A percentile compares a stretch with the other conserved stretches of the same genome.
phyloP scores from a whole-genome alignment of 2,113 vertebrate species.

The Chionis minor region DNA sequence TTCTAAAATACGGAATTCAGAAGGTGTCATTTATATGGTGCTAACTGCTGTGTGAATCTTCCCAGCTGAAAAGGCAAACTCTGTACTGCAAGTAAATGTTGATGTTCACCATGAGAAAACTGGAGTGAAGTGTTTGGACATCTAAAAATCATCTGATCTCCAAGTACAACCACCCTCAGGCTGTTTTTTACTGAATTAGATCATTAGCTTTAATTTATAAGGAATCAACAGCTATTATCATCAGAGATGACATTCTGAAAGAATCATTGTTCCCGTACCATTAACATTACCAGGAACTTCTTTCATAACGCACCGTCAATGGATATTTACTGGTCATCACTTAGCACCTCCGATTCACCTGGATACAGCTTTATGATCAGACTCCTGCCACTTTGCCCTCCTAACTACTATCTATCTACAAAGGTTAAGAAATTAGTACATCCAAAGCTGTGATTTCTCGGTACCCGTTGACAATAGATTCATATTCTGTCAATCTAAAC shows the following conservation, averaged over 20 bases:
- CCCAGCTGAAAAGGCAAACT: not conserved
- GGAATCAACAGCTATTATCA: not conserved
- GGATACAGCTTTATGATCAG: not conserved
- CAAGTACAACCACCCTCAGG: not conserved
- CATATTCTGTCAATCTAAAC: not conserved
- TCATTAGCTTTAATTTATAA: not conserved
- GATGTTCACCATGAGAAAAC: not conserved
- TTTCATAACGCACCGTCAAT: not conserved
- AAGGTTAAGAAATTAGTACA: not conserved
- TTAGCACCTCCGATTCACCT: not conserved
- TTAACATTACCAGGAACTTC: not conserved
- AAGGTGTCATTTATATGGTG: not conserved
- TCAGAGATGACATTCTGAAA: not conserved
- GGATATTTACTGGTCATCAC: not conserved
- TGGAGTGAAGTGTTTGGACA: not conserved
- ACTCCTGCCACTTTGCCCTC: not conserved
- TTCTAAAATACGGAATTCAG: not conserved
- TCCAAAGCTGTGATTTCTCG: not conserved
- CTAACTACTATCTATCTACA: not conserved
- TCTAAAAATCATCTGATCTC: not conserved
- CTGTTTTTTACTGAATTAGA: not conserved
- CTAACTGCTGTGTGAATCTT: not conserved
- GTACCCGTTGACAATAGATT: not conserved
- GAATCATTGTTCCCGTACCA: not conserved
- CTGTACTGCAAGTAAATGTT: not conserved